phyloP scores from a whole-genome alignment of 2,797 vertebrate genomes.

The Cyprinella venusta region DNA sequence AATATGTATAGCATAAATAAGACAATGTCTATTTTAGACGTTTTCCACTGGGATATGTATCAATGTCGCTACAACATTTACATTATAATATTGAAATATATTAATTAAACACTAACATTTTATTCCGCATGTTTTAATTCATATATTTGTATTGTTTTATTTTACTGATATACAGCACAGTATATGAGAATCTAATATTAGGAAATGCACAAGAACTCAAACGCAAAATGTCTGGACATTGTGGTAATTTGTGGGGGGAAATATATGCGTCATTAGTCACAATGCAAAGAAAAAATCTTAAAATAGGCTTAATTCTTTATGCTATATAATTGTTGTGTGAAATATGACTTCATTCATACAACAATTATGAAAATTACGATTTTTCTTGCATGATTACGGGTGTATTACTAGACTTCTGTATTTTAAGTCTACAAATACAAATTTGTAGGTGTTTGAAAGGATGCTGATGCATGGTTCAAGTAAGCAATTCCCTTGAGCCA shows the following conservation, averaged over 20 bases:
- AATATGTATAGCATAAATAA: not conserved
- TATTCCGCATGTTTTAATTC: not conserved
- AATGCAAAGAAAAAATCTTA: not conserved
- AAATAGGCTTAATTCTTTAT: not conserved
- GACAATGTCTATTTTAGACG: not conserved
- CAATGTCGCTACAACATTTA: not conserved
- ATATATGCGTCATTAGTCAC: not conserved
- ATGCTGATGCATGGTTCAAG: not conserved
- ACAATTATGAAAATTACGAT: not conserved
- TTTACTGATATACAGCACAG: not conserved
- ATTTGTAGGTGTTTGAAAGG: too few relatives aligned
- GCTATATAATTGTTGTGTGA: not conserved
- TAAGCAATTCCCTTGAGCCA: conserved; percentile 13
- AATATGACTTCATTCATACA: not conserved
- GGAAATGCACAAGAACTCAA: not conserved
- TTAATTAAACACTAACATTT: not conserved
- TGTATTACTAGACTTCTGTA: not conserved
- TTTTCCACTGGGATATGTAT: not conserved
- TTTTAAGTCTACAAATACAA: too few relatives aligned
- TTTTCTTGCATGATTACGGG: not conserved
- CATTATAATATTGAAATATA: not conserved
- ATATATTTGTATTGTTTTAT: not conserved
- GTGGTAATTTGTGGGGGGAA: not conserved
- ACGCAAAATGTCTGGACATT: not conserved
- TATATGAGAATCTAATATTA: not conserved